Evolutionary conservation across 2,888 invertebrate species (phyloP).

Genomic region (Ornithoptera priamus): DNA sequence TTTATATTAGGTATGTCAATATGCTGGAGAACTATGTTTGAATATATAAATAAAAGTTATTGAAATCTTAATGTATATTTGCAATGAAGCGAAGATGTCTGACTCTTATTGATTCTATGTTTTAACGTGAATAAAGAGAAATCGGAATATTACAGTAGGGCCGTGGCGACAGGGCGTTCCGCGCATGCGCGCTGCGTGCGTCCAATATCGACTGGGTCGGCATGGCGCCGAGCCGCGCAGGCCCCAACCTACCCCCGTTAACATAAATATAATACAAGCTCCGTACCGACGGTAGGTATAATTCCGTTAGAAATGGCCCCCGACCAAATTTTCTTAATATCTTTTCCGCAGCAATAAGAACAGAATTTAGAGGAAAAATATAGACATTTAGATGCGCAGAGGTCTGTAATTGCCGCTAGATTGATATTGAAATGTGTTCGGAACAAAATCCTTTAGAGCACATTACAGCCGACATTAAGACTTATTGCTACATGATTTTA

Average conservation of each 20-base stretch:
- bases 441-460: too few species aligned
- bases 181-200: slow-evolving; percentile 66
- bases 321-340: neutral
- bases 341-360: neutral
- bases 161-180: slow-evolving; percentile 46
- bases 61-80: neutral
- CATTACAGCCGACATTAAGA: too few species aligned
- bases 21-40: too few species aligned
- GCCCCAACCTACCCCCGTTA: slow-evolving; percentile 51
- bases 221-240: slow-evolving; percentile 55
- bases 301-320: slow-evolving; percentile 3
- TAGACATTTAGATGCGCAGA: neutral
- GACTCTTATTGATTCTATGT: slow-evolving; percentile 58
- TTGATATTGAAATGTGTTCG: too few species aligned
- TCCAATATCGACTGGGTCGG: slow-evolving; percentile 60
- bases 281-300: slow-evolving; percentile 52
- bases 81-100: slow-evolving; percentile 45
- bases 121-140: slow-evolving; percentile 72
- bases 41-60: too few species aligned
- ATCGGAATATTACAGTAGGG: slow-evolving; percentile 70
- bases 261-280: slow-evolving; percentile 73
- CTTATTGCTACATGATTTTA: too few species aligned
- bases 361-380: neutral
- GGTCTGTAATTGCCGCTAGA: neutral
- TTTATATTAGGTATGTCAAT: too few species aligned